These are phyloP conservation scores for Rhabdophis nuchalis DNA, from an alignment of 2,797 vertebrate species.

Conservation along the genomic window DNA sequence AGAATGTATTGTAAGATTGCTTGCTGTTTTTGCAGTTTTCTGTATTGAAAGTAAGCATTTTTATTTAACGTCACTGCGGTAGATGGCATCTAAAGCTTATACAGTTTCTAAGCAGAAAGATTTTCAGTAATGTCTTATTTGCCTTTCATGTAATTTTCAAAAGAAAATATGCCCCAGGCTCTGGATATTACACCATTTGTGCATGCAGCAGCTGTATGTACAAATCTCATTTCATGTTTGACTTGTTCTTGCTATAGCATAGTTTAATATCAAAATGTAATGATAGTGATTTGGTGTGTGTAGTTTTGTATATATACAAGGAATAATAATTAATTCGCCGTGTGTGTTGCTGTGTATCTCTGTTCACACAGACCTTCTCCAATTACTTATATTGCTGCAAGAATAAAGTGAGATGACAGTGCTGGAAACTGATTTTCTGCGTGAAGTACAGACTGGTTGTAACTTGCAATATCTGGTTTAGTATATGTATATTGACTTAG, in stretches of 20 bases:
- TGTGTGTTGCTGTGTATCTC: constrained; percentile 4
- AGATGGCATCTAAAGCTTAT: constrained; percentile 62
- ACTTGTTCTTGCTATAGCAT: constrained; percentile 13
- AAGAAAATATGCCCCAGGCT: constrained; percentile 58
- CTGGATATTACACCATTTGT: constrained; percentile 48
- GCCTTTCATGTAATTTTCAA: constrained; percentile 54
- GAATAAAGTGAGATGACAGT: constrained; percentile 7
- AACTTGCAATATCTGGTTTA: constrained; percentile 40
- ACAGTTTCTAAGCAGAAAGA: constrained; percentile 47
- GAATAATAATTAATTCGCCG: constrained; percentile 8
- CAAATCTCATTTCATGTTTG: constrained; percentile 25
- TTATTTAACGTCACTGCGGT: constrained; percentile 70
- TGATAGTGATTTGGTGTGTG: constrained; percentile 26
- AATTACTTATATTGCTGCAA: constrained; percentile 4
- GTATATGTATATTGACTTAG: constrained; percentile 28
- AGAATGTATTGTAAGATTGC: constrained; percentile 65
- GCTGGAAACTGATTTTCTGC: constrained; percentile 14
- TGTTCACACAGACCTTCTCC: background rate
- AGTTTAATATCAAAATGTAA: background rate
- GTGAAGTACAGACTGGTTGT: constrained; percentile 34
- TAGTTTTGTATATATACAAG: constrained; percentile 6
- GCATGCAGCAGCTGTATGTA: constrained; percentile 46
- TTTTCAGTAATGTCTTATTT: constrained; percentile 53
- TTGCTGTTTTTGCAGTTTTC: constrained; percentile 60
- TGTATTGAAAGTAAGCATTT: constrained; percentile 59